These are phyloP conservation scores for Scalopus aquaticus DNA, from an alignment of 2,113 vertebrate species.

Conservation along the genomic window DNA sequence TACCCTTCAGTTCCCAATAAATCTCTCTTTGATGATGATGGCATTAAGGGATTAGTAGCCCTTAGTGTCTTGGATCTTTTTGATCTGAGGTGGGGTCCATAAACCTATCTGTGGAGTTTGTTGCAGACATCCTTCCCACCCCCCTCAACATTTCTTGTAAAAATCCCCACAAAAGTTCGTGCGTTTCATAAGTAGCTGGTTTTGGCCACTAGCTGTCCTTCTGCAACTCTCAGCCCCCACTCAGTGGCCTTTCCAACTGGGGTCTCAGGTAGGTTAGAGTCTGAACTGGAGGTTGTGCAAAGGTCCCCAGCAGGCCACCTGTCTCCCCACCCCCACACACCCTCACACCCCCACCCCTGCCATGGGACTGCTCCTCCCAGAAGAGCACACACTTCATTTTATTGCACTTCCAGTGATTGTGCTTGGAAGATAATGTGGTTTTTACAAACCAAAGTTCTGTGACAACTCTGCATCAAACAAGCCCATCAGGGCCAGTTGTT, in stretches of 20 bases:
- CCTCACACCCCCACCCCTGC: neutral
- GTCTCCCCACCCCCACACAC: neutral
- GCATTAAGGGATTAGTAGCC: too few relatives aligned
- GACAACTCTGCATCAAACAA: neutral
- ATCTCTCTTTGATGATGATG: too few relatives aligned
- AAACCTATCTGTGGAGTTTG: too few relatives aligned
- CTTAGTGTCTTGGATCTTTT: too few relatives aligned
- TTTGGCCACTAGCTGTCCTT: neutral
- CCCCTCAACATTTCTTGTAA: neutral
- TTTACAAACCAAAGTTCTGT: neutral
- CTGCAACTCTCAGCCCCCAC: neutral
- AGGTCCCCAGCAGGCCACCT: neutral
- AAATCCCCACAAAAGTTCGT: neutral
- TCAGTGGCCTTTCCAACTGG: accelerated
- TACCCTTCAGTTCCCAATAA: too few relatives aligned
- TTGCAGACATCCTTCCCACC: too few relatives aligned
- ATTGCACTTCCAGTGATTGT: neutral
- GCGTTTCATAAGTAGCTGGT: neutral
- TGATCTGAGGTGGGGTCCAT: too few relatives aligned
- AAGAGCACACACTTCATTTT: neutral
- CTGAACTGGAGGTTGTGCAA: neutral
- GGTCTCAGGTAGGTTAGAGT: neutral
- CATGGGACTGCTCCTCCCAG: neutral
- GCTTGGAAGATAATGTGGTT: neutral
- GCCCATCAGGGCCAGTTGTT: neutral